Percentiles rank a stretch among this genome's conserved stretches.
phyloP scores from a whole-genome alignment of 1,140 invertebrate species.

The Acyrthosiphon pisum region DNA sequence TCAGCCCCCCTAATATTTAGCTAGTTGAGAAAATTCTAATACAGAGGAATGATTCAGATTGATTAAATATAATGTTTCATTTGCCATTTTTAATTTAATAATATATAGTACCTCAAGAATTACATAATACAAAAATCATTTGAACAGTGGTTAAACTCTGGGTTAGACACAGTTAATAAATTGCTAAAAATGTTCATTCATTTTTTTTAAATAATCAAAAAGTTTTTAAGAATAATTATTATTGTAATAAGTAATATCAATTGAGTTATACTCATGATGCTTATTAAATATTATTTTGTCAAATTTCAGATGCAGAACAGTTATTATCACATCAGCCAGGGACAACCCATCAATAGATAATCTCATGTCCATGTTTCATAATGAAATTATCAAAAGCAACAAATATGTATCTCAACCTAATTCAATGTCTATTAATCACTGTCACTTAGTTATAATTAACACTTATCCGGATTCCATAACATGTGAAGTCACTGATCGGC shows the following conservation, averaged over 20 bases:
- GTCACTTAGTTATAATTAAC: conserved; percentile 88
- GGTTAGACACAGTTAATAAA: neutral
- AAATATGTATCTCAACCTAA: conserved; percentile 72
- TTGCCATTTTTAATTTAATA: too few species aligned
- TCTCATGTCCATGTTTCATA: conserved; percentile 84
- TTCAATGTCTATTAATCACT: conserved; percentile 78
- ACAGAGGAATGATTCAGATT: neutral
- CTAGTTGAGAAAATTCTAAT: neutral
- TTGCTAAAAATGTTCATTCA: too few species aligned
- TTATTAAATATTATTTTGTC: neutral
- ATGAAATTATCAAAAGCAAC: conserved; percentile 80
- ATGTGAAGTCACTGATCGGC: conserved; percentile 47
- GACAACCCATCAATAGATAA: conserved; percentile 83
- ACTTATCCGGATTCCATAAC: conserved; percentile 75
- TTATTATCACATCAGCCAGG: conserved; percentile 86
- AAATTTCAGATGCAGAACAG: conserved; percentile 75
- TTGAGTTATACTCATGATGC: neutral
- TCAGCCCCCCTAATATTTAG: too few species aligned
- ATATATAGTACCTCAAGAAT: neutral
- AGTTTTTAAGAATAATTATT: neutral
- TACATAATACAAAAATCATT: neutral
- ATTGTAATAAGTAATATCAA: neutral
- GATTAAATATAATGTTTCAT: neutral
- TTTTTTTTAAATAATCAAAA: neutral
- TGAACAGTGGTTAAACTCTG: neutral